Percentiles rank a stretch among this genome's conserved stretches.
These are phyloP conservation scores for Platyrinchus mystaceus DNA, from an alignment of 2,797 vertebrate species.

Conservation along the genomic window DNA sequence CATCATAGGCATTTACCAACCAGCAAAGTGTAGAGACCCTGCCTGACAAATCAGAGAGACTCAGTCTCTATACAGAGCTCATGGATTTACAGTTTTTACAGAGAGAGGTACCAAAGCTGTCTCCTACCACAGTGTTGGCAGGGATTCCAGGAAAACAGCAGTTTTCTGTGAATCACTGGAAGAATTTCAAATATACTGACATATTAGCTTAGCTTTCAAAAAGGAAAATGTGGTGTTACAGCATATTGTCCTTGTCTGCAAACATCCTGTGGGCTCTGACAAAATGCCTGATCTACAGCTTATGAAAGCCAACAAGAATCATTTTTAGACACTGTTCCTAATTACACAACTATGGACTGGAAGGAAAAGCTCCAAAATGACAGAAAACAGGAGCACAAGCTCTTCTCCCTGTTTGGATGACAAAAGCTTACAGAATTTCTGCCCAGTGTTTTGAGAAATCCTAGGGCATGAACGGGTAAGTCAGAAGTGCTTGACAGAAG, in stretches of 20 bases:
- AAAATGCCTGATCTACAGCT: not conserved
- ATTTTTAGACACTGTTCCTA: not conserved
- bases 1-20: not conserved
- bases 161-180: not conserved
- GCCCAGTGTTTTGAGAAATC: not conserved
- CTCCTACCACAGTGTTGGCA: not conserved
- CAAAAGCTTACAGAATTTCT: not conserved
- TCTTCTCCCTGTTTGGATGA: not conserved
- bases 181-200: not conserved
- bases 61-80: not conserved
- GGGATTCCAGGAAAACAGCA: not conserved
- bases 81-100: not conserved
- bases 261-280: not conserved
- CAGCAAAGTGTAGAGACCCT: not conserved
- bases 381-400: not conserved
- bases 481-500: not conserved
- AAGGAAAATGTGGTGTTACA: not conserved
- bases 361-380: not conserved
- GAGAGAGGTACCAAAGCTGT: not conserved
- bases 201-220: not conserved
- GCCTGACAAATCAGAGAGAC: not conserved
- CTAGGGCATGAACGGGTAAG: rapidly evolving
- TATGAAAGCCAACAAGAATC: not conserved
- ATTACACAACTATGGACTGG: not conserved
- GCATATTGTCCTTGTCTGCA: not conserved